Evolutionary conservation across 2,797 vertebrate genomes (phyloP), one percentile per base, ranked within the genome.

Genomic region (Mormyrus proboscirostris): DNA sequence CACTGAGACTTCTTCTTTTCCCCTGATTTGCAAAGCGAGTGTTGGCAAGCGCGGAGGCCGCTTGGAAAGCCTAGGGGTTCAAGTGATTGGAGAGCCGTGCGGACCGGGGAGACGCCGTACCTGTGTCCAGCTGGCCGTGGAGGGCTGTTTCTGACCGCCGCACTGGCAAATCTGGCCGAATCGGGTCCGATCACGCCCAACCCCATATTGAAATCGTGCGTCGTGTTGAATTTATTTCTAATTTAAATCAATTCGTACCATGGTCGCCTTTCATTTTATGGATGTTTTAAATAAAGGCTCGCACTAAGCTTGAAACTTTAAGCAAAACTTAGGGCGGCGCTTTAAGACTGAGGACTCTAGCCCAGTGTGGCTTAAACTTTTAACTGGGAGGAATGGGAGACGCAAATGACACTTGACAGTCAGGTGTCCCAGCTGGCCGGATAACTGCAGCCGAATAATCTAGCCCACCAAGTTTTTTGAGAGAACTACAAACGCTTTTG

Each of bases 51-150:
- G 38, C 19, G 55, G 86, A 88, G 86, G 86, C 86, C 86, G 57
- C 86, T 62, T 88, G 33, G 86, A 33, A 59, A 87, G 86, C 53
- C 86, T 59, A 62, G 55, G 86, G 25, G 25, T 57, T 59, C 55
- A 7, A 33, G 53, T 87, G 55, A 22, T 12, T 16, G 9, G 22
- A 38, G 38, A 65, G 86, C 86, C 86, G 86, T 65, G 86, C 9
- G 55, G 53, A 86, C 14, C 22, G 1, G 47, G 51, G 6, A 22
- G 57, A 47, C 83, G 22, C 7, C 14, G 73, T 79, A 79, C 73
- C 73, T 79, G 73, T 19, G 19, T 19, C 16, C 73, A 44, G 73
- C 73, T 47, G 73, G 44, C 10, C 2, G n/a, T 5, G n/a, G 44
- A 25, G 47, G 79, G 41, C 44, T 44, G n/a, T 9, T 49, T 47